Percentiles rank a stretch among this genome's conserved stretches.
phyloP scores from a whole-genome alignment of 30 jellyfish, hydroid and myxozoan genomes.

The Pelagia noctiluca region DNA sequence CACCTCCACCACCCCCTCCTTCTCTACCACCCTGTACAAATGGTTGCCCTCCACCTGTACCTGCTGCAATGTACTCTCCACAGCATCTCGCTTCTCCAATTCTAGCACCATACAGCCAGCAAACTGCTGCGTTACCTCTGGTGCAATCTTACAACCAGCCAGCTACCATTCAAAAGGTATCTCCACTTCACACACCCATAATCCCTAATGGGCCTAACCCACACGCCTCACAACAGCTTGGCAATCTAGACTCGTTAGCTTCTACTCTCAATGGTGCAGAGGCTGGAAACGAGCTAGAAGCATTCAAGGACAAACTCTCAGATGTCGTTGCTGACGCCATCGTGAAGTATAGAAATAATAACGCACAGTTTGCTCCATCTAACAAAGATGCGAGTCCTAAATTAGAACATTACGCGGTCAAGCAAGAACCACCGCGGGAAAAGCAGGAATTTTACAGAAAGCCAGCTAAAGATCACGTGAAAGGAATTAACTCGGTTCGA shows the following conservation, averaged over 20 bases:
- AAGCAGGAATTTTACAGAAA: not conserved
- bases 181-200: not conserved
- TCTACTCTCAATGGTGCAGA: constrained; percentile 8
- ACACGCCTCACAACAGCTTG: not conserved
- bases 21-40: constrained; percentile 3
- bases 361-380: not conserved
- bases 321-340: constrained; percentile 81
- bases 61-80: constrained; percentile 9
- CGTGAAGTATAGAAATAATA: constrained; percentile 30
- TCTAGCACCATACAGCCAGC: constrained; percentile 3
- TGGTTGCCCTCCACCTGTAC: not conserved
- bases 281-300: constrained; percentile 31
- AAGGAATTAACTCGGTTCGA: not conserved
- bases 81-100: not conserved
- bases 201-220: not conserved
- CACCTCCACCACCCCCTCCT: constrained; percentile 42
- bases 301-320: constrained; percentile 59
- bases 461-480: not conserved
- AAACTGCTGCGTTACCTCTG: constrained; percentile 7
- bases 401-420: not conserved
- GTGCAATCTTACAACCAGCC: not conserved
- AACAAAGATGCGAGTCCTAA: not conserved
- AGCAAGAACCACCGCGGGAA: not conserved
- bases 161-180: not conserved
- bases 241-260: constrained; percentile 15